A percentile compares a stretch with the other conserved stretches of the same genome.
These are phyloP conservation scores for Synanthedon formicaeformis DNA, from an alignment of 2,888 invertebrate species.

Conservation along the genomic window DNA sequence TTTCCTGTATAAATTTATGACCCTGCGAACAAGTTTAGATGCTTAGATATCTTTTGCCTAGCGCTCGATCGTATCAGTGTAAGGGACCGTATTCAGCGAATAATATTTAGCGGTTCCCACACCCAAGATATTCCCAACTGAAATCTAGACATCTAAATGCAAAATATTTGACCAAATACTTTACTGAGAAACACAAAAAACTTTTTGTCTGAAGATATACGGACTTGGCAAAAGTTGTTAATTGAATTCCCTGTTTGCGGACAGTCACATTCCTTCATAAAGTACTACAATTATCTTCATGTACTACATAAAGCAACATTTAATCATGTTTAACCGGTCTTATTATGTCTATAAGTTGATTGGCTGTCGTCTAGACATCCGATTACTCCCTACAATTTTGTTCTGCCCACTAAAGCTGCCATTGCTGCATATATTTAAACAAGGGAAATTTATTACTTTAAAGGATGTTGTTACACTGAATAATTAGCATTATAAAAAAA, in stretches of 20 bases:
- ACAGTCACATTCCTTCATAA: too few relatives aligned
- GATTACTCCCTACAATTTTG: neutral
- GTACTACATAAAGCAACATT: neutral
- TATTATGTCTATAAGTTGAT: neutral
- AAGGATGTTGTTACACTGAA: too few relatives aligned
- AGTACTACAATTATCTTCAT: too few relatives aligned
- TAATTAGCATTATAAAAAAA: too few relatives aligned
- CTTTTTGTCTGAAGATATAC: too few relatives aligned
- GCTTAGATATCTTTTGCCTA: neutral
- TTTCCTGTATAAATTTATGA: too few relatives aligned
- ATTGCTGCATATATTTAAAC: neutral
- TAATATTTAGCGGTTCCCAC: neutral
- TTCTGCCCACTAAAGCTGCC: neutral
- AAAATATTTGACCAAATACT: too few relatives aligned
- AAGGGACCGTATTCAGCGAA: neutral
- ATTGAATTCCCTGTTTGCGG: too few relatives aligned
- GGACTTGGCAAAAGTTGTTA: too few relatives aligned
- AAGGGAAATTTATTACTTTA: too few relatives aligned
- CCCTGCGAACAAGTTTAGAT: neutral
- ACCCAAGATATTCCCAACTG: neutral
- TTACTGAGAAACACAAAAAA: too few relatives aligned
- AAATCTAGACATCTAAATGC: neutral
- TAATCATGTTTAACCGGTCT: neutral
- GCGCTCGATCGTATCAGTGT: neutral
- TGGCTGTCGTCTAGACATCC: neutral